phyloP scores from a whole-genome alignment of 2,888 invertebrate species.

The Eupithecia insigniata region DNA sequence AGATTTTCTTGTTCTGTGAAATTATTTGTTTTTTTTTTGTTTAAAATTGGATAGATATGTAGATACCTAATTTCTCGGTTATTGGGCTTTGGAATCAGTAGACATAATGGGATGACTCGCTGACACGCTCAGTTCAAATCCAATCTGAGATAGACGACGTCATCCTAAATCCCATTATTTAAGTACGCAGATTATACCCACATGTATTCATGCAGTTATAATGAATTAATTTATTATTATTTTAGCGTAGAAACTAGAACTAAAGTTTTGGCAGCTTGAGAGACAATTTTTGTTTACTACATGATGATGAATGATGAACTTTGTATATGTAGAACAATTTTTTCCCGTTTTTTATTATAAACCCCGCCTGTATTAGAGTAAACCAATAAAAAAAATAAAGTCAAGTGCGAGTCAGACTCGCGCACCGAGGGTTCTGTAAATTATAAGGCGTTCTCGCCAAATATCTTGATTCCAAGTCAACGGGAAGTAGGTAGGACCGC shows the following conservation, averaged over 20 bases:
- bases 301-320: no score
- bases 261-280: neutral
- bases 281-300: neutral
- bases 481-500: no score
- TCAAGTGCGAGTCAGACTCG: no score
- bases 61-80: neutral
- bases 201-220: neutral
- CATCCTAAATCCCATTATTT: neutral
- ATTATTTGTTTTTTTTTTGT: neutral
- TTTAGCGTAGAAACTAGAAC: neutral
- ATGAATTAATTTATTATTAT: no score
- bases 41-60: neutral
- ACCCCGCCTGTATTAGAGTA: no score
- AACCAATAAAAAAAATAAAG: no score
- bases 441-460: no score
- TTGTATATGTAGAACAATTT: no score
- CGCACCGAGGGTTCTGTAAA: no score
- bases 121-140: neutral
- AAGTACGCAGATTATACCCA: neutral
- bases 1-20: constrained; percentile 13
- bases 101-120: neutral
- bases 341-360: no score
- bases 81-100: neutral
- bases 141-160: no score
- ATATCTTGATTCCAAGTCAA: no score